These are phyloP conservation scores for Protophormia terraenovae DNA, from an alignment of 2,888 invertebrate genomes.

Conservation along the genomic window DNA sequence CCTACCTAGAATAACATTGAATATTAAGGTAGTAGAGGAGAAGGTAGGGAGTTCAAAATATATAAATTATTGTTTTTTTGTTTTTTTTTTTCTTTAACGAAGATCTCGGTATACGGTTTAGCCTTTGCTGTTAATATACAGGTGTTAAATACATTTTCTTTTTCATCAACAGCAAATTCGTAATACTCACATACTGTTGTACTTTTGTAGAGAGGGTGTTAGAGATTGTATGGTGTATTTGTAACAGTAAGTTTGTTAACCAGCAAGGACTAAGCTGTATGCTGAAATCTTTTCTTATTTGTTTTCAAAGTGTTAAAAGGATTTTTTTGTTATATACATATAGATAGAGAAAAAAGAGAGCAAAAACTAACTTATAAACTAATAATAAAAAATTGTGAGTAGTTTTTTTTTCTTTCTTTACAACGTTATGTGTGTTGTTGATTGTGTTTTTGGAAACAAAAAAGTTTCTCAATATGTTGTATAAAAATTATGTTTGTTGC, in stretches of 20 bases:
- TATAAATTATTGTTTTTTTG: background rate
- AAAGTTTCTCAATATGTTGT: background rate
- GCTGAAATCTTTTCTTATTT: constrained; percentile 72
- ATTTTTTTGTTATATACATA: background rate
- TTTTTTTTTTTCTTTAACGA: constrained; percentile 25
- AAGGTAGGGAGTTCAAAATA: constrained; percentile 32
- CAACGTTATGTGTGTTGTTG: background rate
- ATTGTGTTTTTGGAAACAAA: constrained; percentile 16
- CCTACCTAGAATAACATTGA: constrained; percentile 58
- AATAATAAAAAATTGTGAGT: constrained; percentile 28
- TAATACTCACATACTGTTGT: constrained; percentile 59
- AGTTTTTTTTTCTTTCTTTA: background rate
- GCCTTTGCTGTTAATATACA: constrained; percentile 79
- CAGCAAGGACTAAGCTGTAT: constrained; percentile 81
- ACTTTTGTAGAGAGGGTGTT: constrained; percentile 20
- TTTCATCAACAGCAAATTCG: constrained; percentile 32
- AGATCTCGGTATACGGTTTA: constrained; percentile 81
- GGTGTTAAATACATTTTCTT: constrained; percentile 63
- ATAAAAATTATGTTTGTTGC: background rate
- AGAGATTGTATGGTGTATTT: constrained; percentile 71
- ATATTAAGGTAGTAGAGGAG: constrained; percentile 49
- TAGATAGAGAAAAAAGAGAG: background rate
- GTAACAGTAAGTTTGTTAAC: no score
- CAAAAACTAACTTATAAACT: constrained; percentile 28
- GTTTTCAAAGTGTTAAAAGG: constrained; percentile 12